phyloP scores from a whole-genome alignment of 2,113 vertebrate genomes.

The Chloropsis cyanopogon region DNA sequence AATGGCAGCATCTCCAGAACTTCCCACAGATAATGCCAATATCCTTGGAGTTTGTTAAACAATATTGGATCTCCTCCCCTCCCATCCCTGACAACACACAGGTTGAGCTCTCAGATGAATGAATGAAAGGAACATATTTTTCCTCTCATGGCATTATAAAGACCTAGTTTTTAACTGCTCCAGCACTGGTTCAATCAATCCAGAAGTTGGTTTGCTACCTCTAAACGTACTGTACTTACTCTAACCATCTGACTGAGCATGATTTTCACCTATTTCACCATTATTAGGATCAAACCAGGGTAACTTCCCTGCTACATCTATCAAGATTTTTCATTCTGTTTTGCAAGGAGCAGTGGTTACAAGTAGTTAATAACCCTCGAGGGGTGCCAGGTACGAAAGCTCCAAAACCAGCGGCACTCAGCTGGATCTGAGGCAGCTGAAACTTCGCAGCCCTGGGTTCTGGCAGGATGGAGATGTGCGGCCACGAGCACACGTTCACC shows the following conservation, averaged over 20 bases:
- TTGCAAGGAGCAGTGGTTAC: not conserved
- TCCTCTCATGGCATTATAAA: not conserved
- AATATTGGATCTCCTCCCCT: not conserved
- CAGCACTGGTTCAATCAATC: not conserved
- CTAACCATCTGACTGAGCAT: not conserved
- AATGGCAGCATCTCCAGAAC: not conserved
- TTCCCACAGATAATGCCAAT: conserved; percentile 1
- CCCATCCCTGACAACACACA: not conserved
- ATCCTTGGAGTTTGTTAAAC: not conserved
- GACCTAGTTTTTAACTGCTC: not conserved
- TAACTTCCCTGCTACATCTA: not conserved
- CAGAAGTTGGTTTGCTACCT: not conserved
- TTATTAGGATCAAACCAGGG: not conserved
- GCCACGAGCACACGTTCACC: not conserved
- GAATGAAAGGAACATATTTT: not conserved
- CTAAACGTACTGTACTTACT: not conserved
- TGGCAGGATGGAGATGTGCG: not conserved
- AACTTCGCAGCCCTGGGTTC: not conserved
- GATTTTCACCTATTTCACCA: not conserved
- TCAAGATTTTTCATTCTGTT: not conserved
- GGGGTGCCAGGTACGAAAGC: not conserved
- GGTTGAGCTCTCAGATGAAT: not conserved
- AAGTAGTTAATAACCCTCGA: not conserved
- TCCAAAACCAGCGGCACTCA: not conserved
- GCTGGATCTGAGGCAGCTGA: not conserved